These are phyloP conservation scores for Drosophila quadrilineata DNA, from an alignment of 1,140 invertebrate species.

Conservation along the genomic window DNA sequence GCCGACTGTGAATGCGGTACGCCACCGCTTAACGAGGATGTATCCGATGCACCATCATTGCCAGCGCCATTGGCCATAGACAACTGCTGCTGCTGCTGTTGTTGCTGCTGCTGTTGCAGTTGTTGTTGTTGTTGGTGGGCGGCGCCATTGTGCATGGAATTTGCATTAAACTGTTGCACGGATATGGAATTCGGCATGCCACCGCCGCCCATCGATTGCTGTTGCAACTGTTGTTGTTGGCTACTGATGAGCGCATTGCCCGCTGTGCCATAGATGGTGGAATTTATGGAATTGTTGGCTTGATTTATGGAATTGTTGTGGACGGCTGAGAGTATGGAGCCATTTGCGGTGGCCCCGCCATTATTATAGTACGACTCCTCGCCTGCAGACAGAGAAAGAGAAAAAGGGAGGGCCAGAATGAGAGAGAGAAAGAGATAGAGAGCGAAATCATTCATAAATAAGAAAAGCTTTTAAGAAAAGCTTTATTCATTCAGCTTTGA, in stretches of 20 bases:
- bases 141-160: constrained; percentile 56
- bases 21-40: constrained; percentile 67
- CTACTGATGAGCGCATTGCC: constrained; percentile 54
- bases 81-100: no score
- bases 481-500: constrained; percentile 37
- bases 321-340: constrained; percentile 73
- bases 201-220: constrained; percentile 42
- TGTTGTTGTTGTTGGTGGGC: constrained; percentile 46
- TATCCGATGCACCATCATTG: constrained; percentile 81
- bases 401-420: neutral
- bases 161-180: constrained; percentile 79
- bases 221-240: constrained; percentile 55
- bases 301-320: constrained; percentile 80
- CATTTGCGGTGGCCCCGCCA: constrained; percentile 66
- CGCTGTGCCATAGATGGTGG: constrained; percentile 64
- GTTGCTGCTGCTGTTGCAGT: no score
- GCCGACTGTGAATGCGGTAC: constrained; percentile 80
- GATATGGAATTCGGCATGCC: constrained; percentile 75
- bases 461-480: constrained; percentile 13
- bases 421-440: neutral
- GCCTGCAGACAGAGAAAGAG: constrained; percentile 41
- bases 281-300: constrained; percentile 75
- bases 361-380: constrained; percentile 76
- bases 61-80: constrained; percentile 69
- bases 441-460: constrained; percentile 55